These are phyloP conservation scores for Noctilio leporinus DNA, from an alignment of 2,113 vertebrate genomes.

Conservation along the genomic window DNA sequence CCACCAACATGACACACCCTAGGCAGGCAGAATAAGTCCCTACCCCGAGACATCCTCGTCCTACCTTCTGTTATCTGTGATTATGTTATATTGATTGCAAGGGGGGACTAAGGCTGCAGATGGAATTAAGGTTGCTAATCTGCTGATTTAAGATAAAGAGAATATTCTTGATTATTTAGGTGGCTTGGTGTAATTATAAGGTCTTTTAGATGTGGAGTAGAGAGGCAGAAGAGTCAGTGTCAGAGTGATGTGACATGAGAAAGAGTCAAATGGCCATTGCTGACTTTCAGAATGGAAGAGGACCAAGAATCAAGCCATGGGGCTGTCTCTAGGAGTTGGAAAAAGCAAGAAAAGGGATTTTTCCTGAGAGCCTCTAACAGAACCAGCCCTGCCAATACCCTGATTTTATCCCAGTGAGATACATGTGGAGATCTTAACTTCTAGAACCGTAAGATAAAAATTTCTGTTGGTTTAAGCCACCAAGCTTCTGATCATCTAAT, in stretches of 20 bases:
- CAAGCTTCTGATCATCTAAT: background rate
- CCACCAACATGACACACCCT: background rate
- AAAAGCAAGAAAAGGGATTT: background rate
- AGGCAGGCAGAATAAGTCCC: background rate
- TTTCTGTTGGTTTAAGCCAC: background rate
- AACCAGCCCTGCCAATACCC: background rate
- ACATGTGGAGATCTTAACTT: background rate
- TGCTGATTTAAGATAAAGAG: background rate
- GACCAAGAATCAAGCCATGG: background rate
- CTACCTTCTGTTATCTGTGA: background rate
- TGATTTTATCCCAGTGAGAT: background rate
- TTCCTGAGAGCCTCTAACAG: background rate
- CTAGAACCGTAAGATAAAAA: background rate
- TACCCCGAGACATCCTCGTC: background rate
- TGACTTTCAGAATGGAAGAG: background rate
- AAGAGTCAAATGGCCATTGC: background rate
- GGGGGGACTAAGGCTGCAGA: background rate
- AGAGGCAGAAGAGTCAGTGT: background rate
- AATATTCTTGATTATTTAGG: background rate
- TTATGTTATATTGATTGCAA: rapidly evolving
- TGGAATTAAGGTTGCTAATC: background rate
- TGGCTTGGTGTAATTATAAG: background rate
- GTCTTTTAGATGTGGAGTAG: background rate
- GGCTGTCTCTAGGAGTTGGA: background rate
- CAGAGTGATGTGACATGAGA: background rate